Conservation (phyloP, 2,113 vertebrate species). For the Petrocephalus microphthalmus region DNA sequence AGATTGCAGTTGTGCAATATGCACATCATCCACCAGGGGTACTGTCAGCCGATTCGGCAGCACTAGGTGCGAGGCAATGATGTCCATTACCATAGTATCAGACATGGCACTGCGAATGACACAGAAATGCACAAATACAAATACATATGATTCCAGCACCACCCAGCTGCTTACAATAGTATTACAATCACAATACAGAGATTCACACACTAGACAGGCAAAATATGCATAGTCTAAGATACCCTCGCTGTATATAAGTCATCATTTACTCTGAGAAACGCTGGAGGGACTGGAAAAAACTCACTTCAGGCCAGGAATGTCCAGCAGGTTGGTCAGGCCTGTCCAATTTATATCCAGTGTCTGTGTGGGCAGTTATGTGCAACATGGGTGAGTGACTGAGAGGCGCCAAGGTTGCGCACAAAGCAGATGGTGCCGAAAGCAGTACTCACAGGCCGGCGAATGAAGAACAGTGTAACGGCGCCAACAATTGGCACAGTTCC, state of each 20-base stretch:
- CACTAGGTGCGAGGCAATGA: conserved; percentile 82
- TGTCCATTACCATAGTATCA: conserved; percentile 90
- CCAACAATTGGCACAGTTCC: conserved; percentile 83
- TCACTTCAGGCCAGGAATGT: conserved; percentile 89
- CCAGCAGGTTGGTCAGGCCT: conserved; percentile 84
- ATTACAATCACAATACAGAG: neutral
- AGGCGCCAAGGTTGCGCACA: neutral
- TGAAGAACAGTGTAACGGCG: conserved; percentile 88
- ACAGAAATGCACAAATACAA: neutral
- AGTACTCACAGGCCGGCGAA: conserved; percentile 76
- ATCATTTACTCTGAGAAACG: neutral
- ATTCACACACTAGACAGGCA: neutral
- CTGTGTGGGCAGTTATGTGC: conserved; percentile 54
- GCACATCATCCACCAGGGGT: conserved; percentile 74
- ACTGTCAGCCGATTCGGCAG: conserved; percentile 84
- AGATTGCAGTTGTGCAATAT: conserved; percentile 73
- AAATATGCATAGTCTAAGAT: neutral
- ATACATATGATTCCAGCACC: neutral
- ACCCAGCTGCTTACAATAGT: neutral
- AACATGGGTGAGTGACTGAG: neutral
- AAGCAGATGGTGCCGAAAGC: conserved; percentile 17
- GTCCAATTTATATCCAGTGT: conserved; percentile 89
- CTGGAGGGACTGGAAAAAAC: conserved; percentile 23
- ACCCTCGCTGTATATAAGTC: neutral
- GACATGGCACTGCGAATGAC: conserved; percentile 66